A percentile compares a stretch with the other conserved stretches of the same genome.
Evolutionary conservation across 2,113 vertebrate species (phyloP).

Genomic region (Sarotherodon lohbergeri): DNA sequence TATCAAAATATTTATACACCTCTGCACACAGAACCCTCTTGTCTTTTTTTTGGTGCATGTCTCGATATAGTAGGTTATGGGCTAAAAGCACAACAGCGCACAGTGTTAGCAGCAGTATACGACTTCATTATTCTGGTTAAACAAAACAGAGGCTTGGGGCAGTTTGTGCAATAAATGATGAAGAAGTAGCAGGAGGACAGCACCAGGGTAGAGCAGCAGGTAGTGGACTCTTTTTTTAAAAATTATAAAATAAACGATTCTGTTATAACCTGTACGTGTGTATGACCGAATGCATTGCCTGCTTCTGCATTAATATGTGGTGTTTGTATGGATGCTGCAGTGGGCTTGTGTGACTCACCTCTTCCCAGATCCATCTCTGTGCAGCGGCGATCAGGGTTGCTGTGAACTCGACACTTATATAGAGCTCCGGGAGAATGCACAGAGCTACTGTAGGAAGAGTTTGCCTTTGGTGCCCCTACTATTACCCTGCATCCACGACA

Average conservation of each 20-base stretch:
- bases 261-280: background rate
- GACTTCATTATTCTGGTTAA: constrained; percentile 54
- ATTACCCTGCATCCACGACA: constrained; percentile 80
- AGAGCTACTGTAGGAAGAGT: constrained; percentile 88
- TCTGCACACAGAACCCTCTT: constrained; percentile 33
- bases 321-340: background rate
- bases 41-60: background rate
- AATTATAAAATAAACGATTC: background rate
- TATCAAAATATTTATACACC: constrained; percentile 61
- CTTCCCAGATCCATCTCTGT: constrained; percentile 95
- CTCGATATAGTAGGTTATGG: background rate
- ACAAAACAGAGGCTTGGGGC: constrained; percentile 59
- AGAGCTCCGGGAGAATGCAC: constrained; percentile 89
- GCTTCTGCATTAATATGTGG: background rate
- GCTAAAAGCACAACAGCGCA: constrained; percentile 11
- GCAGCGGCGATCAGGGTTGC: constrained; percentile 92
- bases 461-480: constrained; percentile 90
- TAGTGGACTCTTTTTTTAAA: background rate
- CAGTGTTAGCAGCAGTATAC: constrained; percentile 18
- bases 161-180: constrained; percentile 7
- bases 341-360: constrained; percentile 75
- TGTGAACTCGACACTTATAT: constrained; percentile 92
- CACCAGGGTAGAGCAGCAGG: background rate
- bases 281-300: background rate
- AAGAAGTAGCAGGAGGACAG: background rate